These are phyloP conservation scores for Lycocerus yunnanus DNA, from an alignment of 2,888 invertebrate species.

Conservation along the genomic window DNA sequence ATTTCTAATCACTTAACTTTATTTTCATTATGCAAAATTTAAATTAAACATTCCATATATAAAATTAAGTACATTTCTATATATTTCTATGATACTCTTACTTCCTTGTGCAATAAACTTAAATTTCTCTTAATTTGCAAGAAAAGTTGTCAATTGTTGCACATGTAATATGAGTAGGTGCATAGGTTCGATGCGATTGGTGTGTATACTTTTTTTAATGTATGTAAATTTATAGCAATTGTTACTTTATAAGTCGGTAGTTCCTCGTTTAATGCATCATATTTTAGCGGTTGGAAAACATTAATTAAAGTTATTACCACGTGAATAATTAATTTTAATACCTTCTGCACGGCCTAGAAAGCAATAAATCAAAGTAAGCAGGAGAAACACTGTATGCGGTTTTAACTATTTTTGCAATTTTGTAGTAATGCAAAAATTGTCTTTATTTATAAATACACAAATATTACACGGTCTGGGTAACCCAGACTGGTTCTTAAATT, in stretches of 20 bases:
- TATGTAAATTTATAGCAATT: neutral
- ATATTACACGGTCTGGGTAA: neutral
- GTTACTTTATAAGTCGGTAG: neutral
- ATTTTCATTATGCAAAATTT: neutral
- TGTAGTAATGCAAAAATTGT: neutral
- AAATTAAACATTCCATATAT: neutral
- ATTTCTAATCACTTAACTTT: neutral
- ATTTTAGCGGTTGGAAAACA: neutral
- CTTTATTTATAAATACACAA: neutral
- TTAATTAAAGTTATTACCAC: constrained; percentile 3
- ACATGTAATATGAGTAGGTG: neutral
- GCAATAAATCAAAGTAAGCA: constrained; percentile 1
- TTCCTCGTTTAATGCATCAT: neutral
- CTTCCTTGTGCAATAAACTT: neutral
- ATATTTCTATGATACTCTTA: neutral
- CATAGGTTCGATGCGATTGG: too few species aligned
- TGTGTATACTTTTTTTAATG: neutral
- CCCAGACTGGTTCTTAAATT: neutral
- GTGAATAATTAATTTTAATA: constrained; percentile 8
- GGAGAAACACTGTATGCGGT: neutral
- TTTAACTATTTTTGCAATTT: neutral
- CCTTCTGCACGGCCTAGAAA: neutral
- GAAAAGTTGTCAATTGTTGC: neutral
- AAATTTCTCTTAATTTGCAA: neutral
- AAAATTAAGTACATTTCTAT: neutral